Conservation (phyloP, 2,888 invertebrate genomes). For the Tenthredo amoena region DNA sequence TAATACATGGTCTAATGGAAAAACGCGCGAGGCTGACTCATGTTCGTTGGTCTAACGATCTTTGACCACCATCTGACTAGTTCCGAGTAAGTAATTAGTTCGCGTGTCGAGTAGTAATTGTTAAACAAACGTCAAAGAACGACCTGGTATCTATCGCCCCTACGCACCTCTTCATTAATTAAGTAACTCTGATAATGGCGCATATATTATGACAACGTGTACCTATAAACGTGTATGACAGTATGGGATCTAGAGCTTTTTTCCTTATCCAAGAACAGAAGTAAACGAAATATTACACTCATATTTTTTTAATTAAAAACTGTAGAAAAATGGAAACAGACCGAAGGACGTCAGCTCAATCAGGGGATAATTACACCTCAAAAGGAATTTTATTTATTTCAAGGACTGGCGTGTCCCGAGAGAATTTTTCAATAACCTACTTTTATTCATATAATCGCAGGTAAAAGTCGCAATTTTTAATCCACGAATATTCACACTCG, state of each 20-base stretch:
- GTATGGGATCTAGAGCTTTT: not conserved
- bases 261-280: not conserved
- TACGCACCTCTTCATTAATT: not conserved
- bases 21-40: constrained; percentile 23
- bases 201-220: not conserved
- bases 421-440: not conserved
- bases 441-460: not conserved
- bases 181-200: not conserved
- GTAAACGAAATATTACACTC: not conserved
- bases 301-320: not conserved
- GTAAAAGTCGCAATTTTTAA: not conserved
- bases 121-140: constrained; percentile 14
- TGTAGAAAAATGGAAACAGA: not conserved
- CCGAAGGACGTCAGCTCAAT: not conserved
- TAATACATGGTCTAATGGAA: not conserved
- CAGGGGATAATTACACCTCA: not conserved
- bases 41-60: constrained; percentile 18
- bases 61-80: not conserved
- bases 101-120: constrained; percentile 31
- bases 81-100: constrained; percentile 39
- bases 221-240: not conserved
- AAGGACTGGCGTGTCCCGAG: not conserved
- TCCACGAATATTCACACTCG: not conserved
- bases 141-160: not conserved
- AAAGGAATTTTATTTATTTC: not conserved